Evolutionary conservation across 1,140 invertebrate genomes (phyloP), one percentile per base, ranked within the genome.

Genomic region (Aphaenogaster floridana): DNA sequence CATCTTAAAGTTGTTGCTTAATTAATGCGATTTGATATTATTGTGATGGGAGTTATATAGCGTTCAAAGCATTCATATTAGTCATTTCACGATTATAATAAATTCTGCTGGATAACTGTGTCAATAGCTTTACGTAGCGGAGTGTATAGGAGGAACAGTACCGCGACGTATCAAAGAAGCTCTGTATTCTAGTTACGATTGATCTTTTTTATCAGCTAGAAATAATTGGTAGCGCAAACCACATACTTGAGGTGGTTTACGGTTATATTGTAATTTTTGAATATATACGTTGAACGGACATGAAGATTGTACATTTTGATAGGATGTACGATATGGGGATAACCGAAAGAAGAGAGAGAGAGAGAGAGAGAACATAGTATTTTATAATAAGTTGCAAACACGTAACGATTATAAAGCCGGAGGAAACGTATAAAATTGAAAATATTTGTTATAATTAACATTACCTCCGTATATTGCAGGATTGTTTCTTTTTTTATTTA

Each of bases 1-100:
- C 64, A 34, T 90, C 86, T 64, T 91, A 88, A 79, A 91, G 54
- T 66, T 81, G 59, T 52, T 59, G 59, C 50, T 61, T 57, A 81
- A 64, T 66, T 48, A 59, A 59, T 9, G 34, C 42, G 21, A 74
- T 80, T 80, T 80, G 45, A 36, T 79, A 79, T 79, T 79, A 45
- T 34, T 71, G 21, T 21, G 39, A 61, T 61, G 42, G 1, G 13
- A 74, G 13, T 84, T 84, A 54, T 42, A 61, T 74, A 76, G 54
- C 28, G 42, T 84, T 76, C 3, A 63, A 54, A 28, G 17, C 36
- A 69, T 80, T 69, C 52, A 48, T 59, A 52, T 72, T 84, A 76
- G 71, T 50, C 69, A 21, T 76, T 84, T 63, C 28, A 15, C 50
- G 34, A 80, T 72, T 74, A 74, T 59, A 59, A 72, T 74, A 39